Conservation (phyloP, 2,888 invertebrate genomes). For the Coenonympha arcania region DNA sequence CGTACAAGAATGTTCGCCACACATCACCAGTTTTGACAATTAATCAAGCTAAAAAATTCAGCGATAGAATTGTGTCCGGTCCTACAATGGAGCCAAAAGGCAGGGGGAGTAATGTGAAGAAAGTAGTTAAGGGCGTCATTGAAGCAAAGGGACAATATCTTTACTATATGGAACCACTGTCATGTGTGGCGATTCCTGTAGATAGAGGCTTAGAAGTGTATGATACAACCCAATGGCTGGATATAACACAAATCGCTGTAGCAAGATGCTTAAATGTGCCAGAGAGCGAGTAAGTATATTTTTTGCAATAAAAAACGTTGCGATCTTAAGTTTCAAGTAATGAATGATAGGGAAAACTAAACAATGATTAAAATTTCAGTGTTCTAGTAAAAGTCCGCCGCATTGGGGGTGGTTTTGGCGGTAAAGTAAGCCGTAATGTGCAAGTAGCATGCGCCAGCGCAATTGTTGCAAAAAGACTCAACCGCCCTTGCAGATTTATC, state of each 20-base stretch:
- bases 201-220: constrained; percentile 81
- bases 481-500: constrained; percentile 76
- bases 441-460: constrained; percentile 76
- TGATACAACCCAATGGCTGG: constrained; percentile 78
- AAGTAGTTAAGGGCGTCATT: constrained; percentile 71
- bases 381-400: constrained; percentile 75
- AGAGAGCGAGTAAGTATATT: constrained; percentile 70
- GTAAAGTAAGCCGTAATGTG: constrained; percentile 75
- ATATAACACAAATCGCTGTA: constrained; percentile 73
- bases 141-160: constrained; percentile 80
- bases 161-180: constrained; percentile 81
- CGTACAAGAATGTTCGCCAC: constrained; percentile 60
- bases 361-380: constrained; percentile 44
- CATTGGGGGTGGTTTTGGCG: constrained; percentile 79
- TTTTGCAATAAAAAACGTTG: too few species aligned
- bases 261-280: constrained; percentile 71
- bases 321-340: neutral
- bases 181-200: constrained; percentile 77
- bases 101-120: constrained; percentile 47
- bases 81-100: constrained; percentile 43
- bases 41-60: constrained; percentile 38
- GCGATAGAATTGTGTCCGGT: constrained; percentile 38
- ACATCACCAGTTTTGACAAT: constrained; percentile 52
- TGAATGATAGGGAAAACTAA: neutral
- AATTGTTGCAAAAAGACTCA: constrained; percentile 71